A percentile compares a stretch with the other conserved stretches of the same genome.
These are phyloP conservation scores for Diadegma fenestrale DNA, from an alignment of 2,888 invertebrate species.

Conservation along the genomic window DNA sequence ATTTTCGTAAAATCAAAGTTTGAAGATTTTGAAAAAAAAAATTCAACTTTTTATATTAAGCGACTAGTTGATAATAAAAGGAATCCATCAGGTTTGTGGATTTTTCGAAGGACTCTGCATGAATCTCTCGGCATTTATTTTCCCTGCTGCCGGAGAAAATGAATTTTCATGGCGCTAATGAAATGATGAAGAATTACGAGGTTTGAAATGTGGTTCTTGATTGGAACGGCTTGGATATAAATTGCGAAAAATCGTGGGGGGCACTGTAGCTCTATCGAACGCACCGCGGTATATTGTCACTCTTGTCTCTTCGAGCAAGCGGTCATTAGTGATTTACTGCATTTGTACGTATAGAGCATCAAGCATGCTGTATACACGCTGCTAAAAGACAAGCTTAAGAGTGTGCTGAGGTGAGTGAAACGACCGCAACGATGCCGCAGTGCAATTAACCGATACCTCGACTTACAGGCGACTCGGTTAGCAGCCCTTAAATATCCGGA, in stretches of 20 bases:
- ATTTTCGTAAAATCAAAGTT: too few relatives aligned
- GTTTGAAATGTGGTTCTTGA: constrained; percentile 1
- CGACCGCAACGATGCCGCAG: constrained; percentile 56
- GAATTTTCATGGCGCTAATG: background rate
- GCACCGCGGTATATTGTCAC: background rate
- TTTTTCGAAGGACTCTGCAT: background rate
- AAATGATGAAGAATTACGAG: constrained; percentile 1
- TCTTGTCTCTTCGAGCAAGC: constrained; percentile 38
- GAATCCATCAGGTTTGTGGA: background rate
- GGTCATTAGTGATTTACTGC: constrained; percentile 64
- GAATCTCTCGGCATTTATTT: background rate
- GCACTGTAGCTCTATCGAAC: constrained; percentile 1
- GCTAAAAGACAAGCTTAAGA: constrained; percentile 17
- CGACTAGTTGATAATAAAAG: background rate
- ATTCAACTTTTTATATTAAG: too few relatives aligned
- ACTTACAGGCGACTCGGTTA: background rate
- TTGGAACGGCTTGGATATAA: constrained; percentile 1
- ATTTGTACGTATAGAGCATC: constrained; percentile 35
- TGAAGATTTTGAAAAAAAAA: too few relatives aligned
- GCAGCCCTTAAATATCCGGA: background rate
- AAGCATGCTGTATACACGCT: background rate
- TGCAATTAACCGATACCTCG: constrained; percentile 23
- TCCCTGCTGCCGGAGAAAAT: background rate
- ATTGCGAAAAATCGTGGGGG: background rate
- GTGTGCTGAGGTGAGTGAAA: constrained; percentile 33